phyloP scores from a whole-genome alignment of 2,888 invertebrate species.

The Uropetala carovei region DNA sequence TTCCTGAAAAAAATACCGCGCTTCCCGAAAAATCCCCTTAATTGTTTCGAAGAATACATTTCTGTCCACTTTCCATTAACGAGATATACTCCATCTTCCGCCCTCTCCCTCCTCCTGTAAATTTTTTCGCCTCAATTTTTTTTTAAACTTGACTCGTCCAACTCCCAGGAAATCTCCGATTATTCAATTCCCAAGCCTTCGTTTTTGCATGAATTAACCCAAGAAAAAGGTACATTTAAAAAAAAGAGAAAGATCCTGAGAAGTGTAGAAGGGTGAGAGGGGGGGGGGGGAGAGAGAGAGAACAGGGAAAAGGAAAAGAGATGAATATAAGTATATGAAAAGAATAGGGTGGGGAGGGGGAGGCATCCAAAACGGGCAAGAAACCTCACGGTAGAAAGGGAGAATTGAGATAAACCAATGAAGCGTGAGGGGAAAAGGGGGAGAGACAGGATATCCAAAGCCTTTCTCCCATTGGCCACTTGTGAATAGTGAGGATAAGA shows the following conservation, averaged over 20 bases:
- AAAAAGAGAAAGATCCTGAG: not conserved
- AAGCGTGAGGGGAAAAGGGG: not conserved
- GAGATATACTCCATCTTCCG: not conserved
- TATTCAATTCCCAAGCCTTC: constrained; percentile 38
- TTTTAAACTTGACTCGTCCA: not conserved
- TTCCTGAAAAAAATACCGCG: no score
- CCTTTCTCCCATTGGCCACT: constrained; percentile 28
- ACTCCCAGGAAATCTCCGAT: constrained; percentile 22
- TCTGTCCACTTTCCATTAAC: constrained; percentile 34
- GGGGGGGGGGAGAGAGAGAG: not conserved
- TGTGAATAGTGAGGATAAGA: not conserved
- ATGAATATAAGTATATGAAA: not conserved
- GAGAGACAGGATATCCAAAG: not conserved
- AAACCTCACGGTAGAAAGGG: not conserved
- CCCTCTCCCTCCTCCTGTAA: not conserved
- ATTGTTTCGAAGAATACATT: constrained; percentile 35
- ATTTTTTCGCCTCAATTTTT: not conserved
- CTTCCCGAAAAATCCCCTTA: not conserved
- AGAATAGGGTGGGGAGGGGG: constrained; percentile 32
- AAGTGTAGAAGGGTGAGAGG: not conserved
- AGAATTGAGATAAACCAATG: constrained; percentile 43
- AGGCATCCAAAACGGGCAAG: not conserved
- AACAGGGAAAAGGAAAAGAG: not conserved
- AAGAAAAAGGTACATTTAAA: not conserved
- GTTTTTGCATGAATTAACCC: constrained; percentile 53